These are phyloP conservation scores for Phallusia fumigata DNA, from an alignment of 23 tunicate species.

Conservation along the genomic window DNA sequence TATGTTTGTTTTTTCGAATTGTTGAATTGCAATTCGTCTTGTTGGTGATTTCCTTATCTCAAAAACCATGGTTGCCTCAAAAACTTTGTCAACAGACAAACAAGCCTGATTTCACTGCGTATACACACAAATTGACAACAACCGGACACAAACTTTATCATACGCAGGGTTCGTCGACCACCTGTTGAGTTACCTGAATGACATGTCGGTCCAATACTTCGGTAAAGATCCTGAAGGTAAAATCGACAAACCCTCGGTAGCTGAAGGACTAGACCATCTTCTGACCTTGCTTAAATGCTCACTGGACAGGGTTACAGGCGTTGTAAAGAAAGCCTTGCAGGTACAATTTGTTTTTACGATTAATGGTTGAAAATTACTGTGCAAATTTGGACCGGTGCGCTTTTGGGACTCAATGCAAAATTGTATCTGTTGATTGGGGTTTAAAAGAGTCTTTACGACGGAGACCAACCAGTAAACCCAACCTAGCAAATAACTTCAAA, in stretches of 20 bases:
- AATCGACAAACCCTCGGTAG: neutral
- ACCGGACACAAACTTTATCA: too few relatives aligned
- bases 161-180: constrained; percentile 60
- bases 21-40: too few relatives aligned
- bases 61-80: too few relatives aligned
- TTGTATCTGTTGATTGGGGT: neutral
- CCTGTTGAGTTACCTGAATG: constrained; percentile 44
- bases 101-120: too few relatives aligned
- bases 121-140: too few relatives aligned
- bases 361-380: too few relatives aligned
- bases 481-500: too few relatives aligned
- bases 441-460: neutral
- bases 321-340: constrained; percentile 79
- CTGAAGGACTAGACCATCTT: constrained; percentile 41
- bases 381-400: too few relatives aligned
- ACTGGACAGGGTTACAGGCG: constrained; percentile 75
- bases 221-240: neutral
- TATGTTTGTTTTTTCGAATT: too few relatives aligned
- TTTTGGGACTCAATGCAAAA: too few relatives aligned
- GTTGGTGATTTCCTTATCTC: too few relatives aligned
- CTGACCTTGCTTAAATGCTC: constrained; percentile 59
- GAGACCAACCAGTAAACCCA: neutral
- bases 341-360: constrained; percentile 13
- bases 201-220: constrained; percentile 42
- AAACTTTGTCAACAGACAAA: too few relatives aligned